Base-by-base conservation (phyloP, 2,113 vertebrate species). In the Ptyas mucosa region DNA sequence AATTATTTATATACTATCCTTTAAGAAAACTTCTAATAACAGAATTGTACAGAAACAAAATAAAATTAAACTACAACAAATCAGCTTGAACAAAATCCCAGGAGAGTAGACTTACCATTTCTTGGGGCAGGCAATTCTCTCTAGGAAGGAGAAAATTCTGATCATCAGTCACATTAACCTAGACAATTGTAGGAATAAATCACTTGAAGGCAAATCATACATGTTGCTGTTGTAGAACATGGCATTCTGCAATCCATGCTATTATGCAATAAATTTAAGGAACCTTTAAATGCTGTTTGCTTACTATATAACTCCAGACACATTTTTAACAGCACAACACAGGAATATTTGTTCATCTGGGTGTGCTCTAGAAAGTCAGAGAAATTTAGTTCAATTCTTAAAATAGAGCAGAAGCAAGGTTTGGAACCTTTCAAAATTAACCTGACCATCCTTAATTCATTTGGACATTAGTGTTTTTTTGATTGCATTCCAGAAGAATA, bases 371-470 rank as follows among this genome's bases (percentile, higher is more conserved):
- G 29, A 51, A 34, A 90, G 86, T 52, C 34, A 89, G 26, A 24
- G 1, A 85, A 2, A 64, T 95, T 94, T 93, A 39, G n/a, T 85
- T 96, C 61, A 81, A 21, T 93, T 95, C 43, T 93, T 95, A 26
- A 94, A 90, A 94, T 0, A 90, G 7, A 92, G 10, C n/a, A 86
- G 18, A 93, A 92, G 51, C 14, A 34, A 93, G 12, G 57, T 0
- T 88, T 94, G 11, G 24, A 95, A 24, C 1, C 21, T 89, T 90
- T 94, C 23, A 89, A 88, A 96, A 94, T 91, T 93, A 92, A 93
- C 4, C n/a, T 95, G 86, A 86, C 51, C 0, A 0, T 90, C 75
- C 43, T 90, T 92, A 93, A 94, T 95, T 94, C 26, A 61, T 21
- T 95, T 92, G 85, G 21, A 95, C 49, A 89, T 92, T 92, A 55